Conservation (phyloP, 2,888 invertebrate genomes). For the Chaetoderma sp. region DNA sequence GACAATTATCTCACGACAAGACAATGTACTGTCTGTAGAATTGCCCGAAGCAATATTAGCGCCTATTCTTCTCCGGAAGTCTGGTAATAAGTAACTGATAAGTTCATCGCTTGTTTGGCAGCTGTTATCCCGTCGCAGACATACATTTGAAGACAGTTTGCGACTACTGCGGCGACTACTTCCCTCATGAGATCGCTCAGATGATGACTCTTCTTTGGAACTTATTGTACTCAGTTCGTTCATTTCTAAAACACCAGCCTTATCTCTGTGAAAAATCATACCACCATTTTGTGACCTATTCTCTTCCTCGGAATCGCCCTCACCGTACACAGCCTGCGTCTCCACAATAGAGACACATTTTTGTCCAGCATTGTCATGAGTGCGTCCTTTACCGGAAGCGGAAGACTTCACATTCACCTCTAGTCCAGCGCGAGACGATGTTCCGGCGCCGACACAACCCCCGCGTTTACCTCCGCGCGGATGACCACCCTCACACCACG, state of each 20-base stretch:
- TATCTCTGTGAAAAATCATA: background rate
- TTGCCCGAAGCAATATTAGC: background rate
- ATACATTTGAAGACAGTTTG: background rate
- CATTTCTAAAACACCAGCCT: background rate
- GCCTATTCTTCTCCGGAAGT: background rate
- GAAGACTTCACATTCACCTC: too few relatives aligned
- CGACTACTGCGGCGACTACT: background rate
- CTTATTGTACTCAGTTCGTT: slow-evolving; percentile 4
- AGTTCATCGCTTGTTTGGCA: slow-evolving; percentile 13
- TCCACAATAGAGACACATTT: too few relatives aligned
- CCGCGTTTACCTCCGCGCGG: background rate
- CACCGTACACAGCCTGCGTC: too few relatives aligned
- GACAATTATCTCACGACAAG: too few relatives aligned
- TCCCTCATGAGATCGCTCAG: too few relatives aligned
- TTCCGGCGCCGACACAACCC: too few relatives aligned
- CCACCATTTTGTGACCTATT: background rate
- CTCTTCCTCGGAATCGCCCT: background rate
- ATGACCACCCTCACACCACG: background rate
- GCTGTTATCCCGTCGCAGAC: background rate
- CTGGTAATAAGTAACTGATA: background rate
- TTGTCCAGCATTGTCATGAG: too few relatives aligned
- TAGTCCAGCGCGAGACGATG: too few relatives aligned
- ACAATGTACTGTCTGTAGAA: too few relatives aligned
- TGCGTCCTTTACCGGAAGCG: background rate
- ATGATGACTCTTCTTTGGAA: background rate